These are phyloP conservation scores for Tetragonula clypearis DNA, from an alignment of 1,140 invertebrate genomes.

Conservation along the genomic window DNA sequence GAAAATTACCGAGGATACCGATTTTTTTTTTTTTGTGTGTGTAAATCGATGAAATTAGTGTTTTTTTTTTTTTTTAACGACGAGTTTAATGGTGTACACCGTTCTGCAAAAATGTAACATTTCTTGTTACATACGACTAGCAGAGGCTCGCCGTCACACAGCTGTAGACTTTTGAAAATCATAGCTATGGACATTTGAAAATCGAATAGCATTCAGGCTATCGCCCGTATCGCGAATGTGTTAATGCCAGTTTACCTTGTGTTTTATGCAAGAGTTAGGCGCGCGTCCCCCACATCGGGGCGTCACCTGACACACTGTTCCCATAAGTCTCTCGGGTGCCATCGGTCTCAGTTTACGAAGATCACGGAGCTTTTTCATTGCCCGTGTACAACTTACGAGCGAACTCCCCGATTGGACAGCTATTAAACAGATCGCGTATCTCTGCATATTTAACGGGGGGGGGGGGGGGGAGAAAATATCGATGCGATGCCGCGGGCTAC, in stretches of 20 bases:
- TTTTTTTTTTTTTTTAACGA: too few relatives aligned
- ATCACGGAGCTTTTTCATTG: not conserved
- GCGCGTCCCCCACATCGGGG: not conserved
- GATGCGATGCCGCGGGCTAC: not conserved
- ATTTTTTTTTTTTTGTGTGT: too few relatives aligned
- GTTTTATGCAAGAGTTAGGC: not conserved
- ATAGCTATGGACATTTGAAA: too few relatives aligned
- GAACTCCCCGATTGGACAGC: not conserved
- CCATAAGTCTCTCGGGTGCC: not conserved
- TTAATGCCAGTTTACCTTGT: not conserved
- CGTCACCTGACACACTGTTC: not conserved
- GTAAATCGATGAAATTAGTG: too few relatives aligned
- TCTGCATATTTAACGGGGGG: slow-evolving; percentile 9
- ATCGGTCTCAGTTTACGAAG: slow-evolving; percentile 23
- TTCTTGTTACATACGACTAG: too few relatives aligned
- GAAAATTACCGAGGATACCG: too few relatives aligned
- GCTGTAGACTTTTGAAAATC: too few relatives aligned
- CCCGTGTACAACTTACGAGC: not conserved
- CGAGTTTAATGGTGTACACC: too few relatives aligned
- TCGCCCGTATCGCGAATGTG: too few relatives aligned
- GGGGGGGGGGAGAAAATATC: not conserved
- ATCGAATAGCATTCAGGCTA: too few relatives aligned
- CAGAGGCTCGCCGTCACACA: too few relatives aligned
- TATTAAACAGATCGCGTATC: not conserved
- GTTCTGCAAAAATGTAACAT: too few relatives aligned